These are phyloP conservation scores for Pitangus sulphuratus DNA, from an alignment of 2,797 vertebrate genomes.

Conservation along the genomic window DNA sequence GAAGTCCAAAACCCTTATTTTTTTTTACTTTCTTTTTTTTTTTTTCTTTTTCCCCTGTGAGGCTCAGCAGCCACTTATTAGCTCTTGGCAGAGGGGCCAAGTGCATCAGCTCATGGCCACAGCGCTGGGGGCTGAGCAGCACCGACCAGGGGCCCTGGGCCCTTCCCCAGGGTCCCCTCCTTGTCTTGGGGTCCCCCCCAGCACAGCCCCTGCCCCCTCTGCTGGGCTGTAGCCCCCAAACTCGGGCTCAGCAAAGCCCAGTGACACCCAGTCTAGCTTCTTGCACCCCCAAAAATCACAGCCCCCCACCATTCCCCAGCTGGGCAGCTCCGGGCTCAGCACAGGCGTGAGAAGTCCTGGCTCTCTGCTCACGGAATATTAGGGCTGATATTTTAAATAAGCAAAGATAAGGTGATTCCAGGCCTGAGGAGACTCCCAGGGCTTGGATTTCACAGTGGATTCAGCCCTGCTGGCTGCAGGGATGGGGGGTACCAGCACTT, in stretches of 20 bases:
- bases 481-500: background rate
- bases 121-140: background rate
- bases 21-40: background rate
- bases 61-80: background rate
- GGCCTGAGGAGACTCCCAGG: background rate
- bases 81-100: background rate
- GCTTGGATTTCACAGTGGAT: fast-evolving
- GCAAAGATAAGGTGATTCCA: background rate
- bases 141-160: background rate
- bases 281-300: background rate
- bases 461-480: background rate
- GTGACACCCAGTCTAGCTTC: background rate
- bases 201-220: background rate
- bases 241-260: background rate
- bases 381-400: background rate
- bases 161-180: too few species aligned
- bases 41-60: background rate
- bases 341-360: background rate
- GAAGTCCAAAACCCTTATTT: background rate
- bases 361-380: background rate
- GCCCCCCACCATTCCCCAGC: background rate
- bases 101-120: background rate
- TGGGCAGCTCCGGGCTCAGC: background rate
- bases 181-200: background rate
- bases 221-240: background rate